phyloP scores from a whole-genome alignment of 2,797 vertebrate species.

The Lithobates pipiens region DNA sequence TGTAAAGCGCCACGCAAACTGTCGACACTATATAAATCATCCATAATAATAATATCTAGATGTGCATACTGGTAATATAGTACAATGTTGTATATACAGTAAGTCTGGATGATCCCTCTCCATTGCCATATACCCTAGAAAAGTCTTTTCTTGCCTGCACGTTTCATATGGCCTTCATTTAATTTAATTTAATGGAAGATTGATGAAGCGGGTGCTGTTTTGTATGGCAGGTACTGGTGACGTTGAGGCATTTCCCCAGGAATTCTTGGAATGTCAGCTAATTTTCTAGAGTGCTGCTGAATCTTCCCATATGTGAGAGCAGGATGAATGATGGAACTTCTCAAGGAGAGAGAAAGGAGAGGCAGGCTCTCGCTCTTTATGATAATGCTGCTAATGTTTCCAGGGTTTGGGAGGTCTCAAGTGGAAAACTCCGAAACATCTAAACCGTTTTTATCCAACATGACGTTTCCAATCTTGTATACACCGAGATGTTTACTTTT shows the following conservation, averaged over 20 bases:
- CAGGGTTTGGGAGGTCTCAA: background rate
- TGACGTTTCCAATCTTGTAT: no score
- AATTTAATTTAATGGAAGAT: constrained; percentile 13
- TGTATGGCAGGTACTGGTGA: background rate
- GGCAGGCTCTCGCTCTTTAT: background rate
- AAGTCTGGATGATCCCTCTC: background rate
- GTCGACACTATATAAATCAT: no score
- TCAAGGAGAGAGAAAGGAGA: constrained; percentile 4
- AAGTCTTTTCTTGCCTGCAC: background rate
- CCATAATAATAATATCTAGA: background rate
- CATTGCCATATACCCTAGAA: no score
- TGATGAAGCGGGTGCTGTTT: background rate
- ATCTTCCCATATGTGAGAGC: constrained; percentile 29
- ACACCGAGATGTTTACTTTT: no score
- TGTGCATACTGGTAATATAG: background rate
- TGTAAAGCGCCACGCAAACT: no score
- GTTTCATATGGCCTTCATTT: background rate
- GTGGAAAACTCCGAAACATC: background rate
- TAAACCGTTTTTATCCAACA: no score
- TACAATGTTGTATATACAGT: no score
- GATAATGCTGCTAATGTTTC: background rate
- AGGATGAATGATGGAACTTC: background rate
- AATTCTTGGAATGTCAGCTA: constrained; percentile 25
- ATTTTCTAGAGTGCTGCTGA: constrained; percentile 40
- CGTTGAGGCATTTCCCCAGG: constrained; percentile 17